Evolutionary conservation across 2,797 vertebrate species (phyloP).

Genomic region (Hemibagrus guttatus): DNA sequence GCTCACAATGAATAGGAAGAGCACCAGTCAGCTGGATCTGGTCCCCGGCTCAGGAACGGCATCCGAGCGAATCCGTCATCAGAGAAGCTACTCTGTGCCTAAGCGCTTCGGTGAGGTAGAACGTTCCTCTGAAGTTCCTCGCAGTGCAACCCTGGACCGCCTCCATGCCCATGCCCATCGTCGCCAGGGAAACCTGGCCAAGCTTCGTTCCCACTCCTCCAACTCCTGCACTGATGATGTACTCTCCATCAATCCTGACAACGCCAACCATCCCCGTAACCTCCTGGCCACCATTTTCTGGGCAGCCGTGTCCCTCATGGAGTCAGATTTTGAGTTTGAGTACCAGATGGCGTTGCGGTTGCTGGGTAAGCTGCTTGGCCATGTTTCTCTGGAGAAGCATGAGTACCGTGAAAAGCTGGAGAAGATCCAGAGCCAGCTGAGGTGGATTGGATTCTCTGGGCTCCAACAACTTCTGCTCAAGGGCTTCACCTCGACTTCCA

Average conservation of each 20-base stretch:
- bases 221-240: conserved; percentile 68
- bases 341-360: conserved; percentile 96
- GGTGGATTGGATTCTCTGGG: conserved; percentile 96
- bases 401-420: conserved; percentile 95
- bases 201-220: conserved; percentile 77
- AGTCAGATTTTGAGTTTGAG: conserved; percentile 99
- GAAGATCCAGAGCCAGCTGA: conserved; percentile 93
- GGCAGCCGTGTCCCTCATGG: conserved; percentile 97
- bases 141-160: conserved; percentile 94
- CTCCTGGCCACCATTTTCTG: conserved; percentile 96
- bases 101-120: conserved; percentile 86
- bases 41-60: conserved; percentile 76
- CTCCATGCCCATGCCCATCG: conserved; percentile 92
- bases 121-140: conserved; percentile 79
- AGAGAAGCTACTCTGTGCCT: conserved; percentile 96
- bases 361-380: conserved; percentile 87
- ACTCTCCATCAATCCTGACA: conserved; percentile 80
- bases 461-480: conserved; percentile 95
- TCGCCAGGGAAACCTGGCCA: conserved; percentile 76
- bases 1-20: conserved; percentile 89
- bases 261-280: conserved; percentile 90
- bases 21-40: conserved; percentile 92
- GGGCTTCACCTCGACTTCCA: conserved; percentile 94
- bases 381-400: conserved; percentile 90
- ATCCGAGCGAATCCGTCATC: conserved; percentile 88